These are phyloP conservation scores for Drosophila merina DNA, from an alignment of 2,888 invertebrate species.

Conservation along the genomic window DNA sequence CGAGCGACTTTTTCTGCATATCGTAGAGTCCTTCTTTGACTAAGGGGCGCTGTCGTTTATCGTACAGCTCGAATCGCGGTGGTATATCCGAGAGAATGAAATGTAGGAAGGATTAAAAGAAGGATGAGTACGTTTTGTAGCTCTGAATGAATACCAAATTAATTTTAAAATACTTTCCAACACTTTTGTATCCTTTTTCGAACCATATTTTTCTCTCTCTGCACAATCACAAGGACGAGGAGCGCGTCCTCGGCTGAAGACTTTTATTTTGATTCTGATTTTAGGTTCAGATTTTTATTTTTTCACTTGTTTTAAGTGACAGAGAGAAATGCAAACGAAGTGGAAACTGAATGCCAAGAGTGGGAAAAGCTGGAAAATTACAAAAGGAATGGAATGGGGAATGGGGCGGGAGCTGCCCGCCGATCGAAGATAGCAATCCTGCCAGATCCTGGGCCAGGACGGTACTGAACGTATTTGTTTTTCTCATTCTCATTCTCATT, in stretches of 20 bases:
- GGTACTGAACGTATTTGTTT: slow-evolving; percentile 10
- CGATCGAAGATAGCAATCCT: slow-evolving; percentile 9
- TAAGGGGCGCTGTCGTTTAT: no score
- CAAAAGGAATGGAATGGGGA: neutral
- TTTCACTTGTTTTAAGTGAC: slow-evolving; percentile 27
- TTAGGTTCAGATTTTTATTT: slow-evolving; percentile 22
- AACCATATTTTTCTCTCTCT: neutral
- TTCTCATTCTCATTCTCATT: slow-evolving; percentile 20
- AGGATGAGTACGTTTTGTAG: no score
- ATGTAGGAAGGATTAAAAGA: no score
- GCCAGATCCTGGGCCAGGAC: neutral
- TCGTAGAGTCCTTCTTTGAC: no score
- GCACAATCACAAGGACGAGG: slow-evolving; percentile 8
- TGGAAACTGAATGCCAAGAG: slow-evolving; percentile 18
- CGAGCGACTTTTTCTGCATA: no score
- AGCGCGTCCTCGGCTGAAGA: slow-evolving; percentile 1
- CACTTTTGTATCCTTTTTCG: neutral
- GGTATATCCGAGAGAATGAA: no score
- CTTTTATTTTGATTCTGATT: slow-evolving; percentile 28
- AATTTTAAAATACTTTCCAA: no score
- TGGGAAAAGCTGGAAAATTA: neutral
- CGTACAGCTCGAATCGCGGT: no score
- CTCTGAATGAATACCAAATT: no score
- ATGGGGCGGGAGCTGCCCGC: slow-evolving; percentile 1
- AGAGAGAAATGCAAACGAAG: slow-evolving; percentile 40